Base-by-base conservation (phyloP, 1,140 invertebrate genomes). In the Papilio polytes region DNA sequence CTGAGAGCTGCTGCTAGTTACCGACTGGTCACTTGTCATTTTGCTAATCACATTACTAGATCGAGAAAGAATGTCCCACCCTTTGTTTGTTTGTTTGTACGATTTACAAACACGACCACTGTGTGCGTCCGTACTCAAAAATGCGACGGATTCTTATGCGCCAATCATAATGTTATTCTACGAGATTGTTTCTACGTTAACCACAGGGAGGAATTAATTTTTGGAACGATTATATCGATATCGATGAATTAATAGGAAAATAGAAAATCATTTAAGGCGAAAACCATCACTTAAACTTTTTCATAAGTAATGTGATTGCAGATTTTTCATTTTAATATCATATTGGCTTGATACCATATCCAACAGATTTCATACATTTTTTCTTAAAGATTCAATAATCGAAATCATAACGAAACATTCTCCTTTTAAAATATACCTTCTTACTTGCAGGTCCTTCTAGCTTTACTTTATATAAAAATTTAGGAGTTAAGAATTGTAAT, bases 1-100 rank as follows among this genome's bases (percentile, higher is more conserved):
- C 22, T 83, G 74, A 3, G 91, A 91, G 44, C 87, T 88, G 7
- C 77, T 82, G 18, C 84, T 85, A 18, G 87, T 87, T 78, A 86
- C 84, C 10, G 90, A 91, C 56, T 85, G 88, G 1, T 91, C 89
- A 87, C 89, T 92, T n/a, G 91, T 91, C 92, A 93, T 94, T 76
- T 85, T 87, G 82, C 80, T 56, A 53, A 22, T 86, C 89, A 89
- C 93, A 94, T 92, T 90, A 94, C 92, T 91, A 87, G 73, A 80
- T 12, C 26, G 48, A 36, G 63, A 81, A 84, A 48, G 81, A 82
- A 82, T 80, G 81, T 74, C 53, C 18, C 76, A 22, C 74, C 18
- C 20, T 59, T 74, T 81, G 74, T 80, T 84, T 85, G 80, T 83
- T 81, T 82, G 74, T 81, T 84, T 80, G 78, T 79, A 80, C 63